Base-by-base conservation (phyloP, 1,140 invertebrate genomes). In the Meloidogyne exigua region DNA sequence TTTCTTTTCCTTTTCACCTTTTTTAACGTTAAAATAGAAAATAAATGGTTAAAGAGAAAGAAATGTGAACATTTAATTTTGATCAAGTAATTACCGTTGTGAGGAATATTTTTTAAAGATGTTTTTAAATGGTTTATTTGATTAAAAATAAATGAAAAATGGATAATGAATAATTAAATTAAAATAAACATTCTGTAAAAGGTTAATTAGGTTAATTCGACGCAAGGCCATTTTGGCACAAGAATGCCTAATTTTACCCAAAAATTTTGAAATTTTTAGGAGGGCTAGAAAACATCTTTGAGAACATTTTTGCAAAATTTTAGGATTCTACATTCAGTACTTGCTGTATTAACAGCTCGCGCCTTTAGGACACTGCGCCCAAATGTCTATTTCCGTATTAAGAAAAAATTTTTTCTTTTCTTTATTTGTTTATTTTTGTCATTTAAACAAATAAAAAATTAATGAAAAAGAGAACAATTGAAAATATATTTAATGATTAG, bases 401-500 rank as follows among this genome's bases (percentile, higher is more conserved):
- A 39, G 36, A 39, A 39, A 39, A 39, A 7, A 9, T 7, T 32
- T 32, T 32, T 32, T 32, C 28, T 32, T 32, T 39, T 39, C 3
- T 57, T 57, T n/a, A 57, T n/a, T 57, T 57, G 49, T 57, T 57
- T 57, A 57, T 57, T 57, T 57, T 57, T 57, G 49, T 57, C 49
- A 57, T 57, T 57, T 57, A 57, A 4, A 18, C 1, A 49, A n/a
- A n/a, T 18, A 49, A 57, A 57, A 49, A 49, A 18, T 57, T 57
- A 57, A 57, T 57, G 18, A 57, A 57, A 57, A n/a, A 57, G 49
- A 57, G 49, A n/a, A 57, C 5, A 57, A 57, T 57, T 57, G n/a
- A n/a, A 57, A n/a, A 32, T 32, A n/a, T 57, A n/a, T n/a, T n/a
- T 57, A 57, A 57, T 57, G 49, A 57, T 57, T 57, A 57, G 49